Evolutionary conservation across 1,140 invertebrate species (phyloP), one percentile per base, ranked within the genome.

Genomic region (Drosophila takahashii): DNA sequence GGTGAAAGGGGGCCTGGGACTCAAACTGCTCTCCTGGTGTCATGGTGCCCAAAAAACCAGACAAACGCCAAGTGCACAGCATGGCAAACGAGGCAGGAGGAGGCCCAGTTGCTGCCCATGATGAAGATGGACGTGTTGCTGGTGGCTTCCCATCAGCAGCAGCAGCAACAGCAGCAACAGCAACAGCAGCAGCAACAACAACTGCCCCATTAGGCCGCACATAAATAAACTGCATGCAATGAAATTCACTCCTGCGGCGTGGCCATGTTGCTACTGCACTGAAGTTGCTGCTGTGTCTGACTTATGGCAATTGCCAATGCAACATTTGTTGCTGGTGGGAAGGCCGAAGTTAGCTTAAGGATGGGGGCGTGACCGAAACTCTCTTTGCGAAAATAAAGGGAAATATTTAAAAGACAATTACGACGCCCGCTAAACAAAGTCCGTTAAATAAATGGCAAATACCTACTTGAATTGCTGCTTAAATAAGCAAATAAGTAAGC

Each of bases 291-390:
- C 44, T 70, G 72, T 78, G 58, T 64, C 86, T 89, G 85, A 89
- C 85, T 89, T 89, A 89, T 89, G 80, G 85, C 85, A 90, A 90
- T 89, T 90, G 85, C 85, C 85, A 89, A 89, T 90, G 85, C 85
- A 89, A 89, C 85, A 87, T 87, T 87, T 87, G 84, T 87, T 87
- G 83, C 84, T 77, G 47, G 32, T 29, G 42, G 59, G 32, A 45
- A 13, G 41, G 37, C 11, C 18, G 62, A 61, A 37, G 48, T 41
- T 45, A 61, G 34, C 44, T 41, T 45, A 64, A 51, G 16, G 72
- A 75, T 75, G 72, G 48, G 61, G 72, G 72, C 72, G 72, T 75
- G 72, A 75, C 39, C 26, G 15, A 9, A 27, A 26, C 6, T 36
- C 48, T 26, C 45, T 44, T 41, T 8, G 9, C 26, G 7, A 7